Base-by-base conservation (phyloP, 2,113 vertebrate species). In the Neogale vison region DNA sequence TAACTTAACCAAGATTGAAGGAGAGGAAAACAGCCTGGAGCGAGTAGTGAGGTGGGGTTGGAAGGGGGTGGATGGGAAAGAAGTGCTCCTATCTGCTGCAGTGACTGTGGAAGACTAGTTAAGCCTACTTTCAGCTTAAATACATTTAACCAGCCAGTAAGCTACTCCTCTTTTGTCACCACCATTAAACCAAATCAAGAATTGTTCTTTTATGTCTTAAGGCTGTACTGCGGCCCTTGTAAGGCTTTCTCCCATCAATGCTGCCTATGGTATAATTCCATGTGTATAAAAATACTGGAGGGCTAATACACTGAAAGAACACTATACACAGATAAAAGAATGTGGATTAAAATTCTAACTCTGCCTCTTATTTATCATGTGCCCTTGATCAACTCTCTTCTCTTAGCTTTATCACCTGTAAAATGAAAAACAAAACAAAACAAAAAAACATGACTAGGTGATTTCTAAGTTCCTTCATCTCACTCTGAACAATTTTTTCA, bases 391-490 rank as follows among this genome's bases (percentile, higher is more conserved):
- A 63, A 80, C 23, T 77, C 24, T 90, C 20, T 74, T 80, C 36
- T 82, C 23, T 88, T 42, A 47, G 47, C 86, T 92, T 90, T 84
- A 92, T 42, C 15, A 83, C 47, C 21, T 69, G 1, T 72, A 94
- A 77, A 87, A 71, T 29, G 55, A 88, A 61, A 45, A 88, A 50
- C 2, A 50, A 50, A 50, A 50, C 13, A 50, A 50, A 50, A 50
- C 47, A 74, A 45, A 45, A 76, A 76, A 74, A 55, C 31, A 4
- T 13, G 20, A 50, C 17, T 88, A 57, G 4, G 65, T 85, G 47
- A 93, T 85, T 85, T 81, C 72, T 50, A 95, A 39, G n/a, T 94
- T 93, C 55, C 88, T 90, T 93, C 93, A 36, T 71, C 42, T 86
- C 21, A 71, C 52, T 26, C 69, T 94, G 42, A 69, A 55, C 36